Base-by-base conservation (phyloP, 2,888 invertebrate species). In the Agrochola lota region DNA sequence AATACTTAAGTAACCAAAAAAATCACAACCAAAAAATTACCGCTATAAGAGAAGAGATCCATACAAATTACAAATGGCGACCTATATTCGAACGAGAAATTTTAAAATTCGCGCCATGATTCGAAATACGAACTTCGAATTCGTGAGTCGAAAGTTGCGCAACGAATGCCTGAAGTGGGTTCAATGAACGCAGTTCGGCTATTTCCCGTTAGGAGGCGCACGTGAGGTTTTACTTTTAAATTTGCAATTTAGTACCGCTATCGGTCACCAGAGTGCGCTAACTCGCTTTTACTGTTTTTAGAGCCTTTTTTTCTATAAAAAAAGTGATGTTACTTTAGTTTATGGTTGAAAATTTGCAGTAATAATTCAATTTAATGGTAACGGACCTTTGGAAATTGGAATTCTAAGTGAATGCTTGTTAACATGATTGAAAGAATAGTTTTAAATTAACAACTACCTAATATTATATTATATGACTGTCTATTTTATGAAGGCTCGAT, bases 171-270 rank as follows among this genome's bases (percentile, higher is more conserved):
- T 77, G 55, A 74, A 78, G 75, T 80, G 91, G 91, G 96, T 94
- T 96, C 96, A 95, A 93, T 87, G 95, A 91, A 92, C 96, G 92
- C 93, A 93, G 93, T 96, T 96, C 92, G 94, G 94, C 94, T 92
- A 91, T 92, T 90, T 93, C 91, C 96, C 96, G 96, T 96, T 96
- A 96, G 94, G 72, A 89, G 91, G 93, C 93, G 95, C 94, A 94
- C 94, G 95, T 95, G 95, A 89, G 91, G 92, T 95, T 95, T 96
- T 96, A 95, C 96, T 96, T 96, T 96, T 95, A 94, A 93, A 94
- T 94, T 94, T 90, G 94, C 94, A 90, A 94, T 92, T 92, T 94
- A 90, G 91, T 96, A 93, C 94, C 94, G 96, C 96, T 96, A 96
- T 92, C 85, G 84, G 91, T 85, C 91, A 92, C 92, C 88, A 96